Conservation (phyloP, 1,140 invertebrate genomes). For the Drosophila kohkoa region DNA sequence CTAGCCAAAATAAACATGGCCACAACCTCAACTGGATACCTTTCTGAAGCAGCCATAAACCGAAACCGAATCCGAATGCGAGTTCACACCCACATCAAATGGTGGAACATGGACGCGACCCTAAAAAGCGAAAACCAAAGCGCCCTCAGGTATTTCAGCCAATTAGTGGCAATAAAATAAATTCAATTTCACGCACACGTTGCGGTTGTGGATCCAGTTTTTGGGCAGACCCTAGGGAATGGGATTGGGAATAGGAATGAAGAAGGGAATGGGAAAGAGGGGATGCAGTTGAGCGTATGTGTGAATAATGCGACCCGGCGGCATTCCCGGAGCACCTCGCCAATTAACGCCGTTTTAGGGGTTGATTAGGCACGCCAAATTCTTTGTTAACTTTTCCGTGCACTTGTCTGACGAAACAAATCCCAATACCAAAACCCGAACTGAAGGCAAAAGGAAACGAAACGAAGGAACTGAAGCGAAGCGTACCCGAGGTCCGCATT, state of each 20-base stretch:
- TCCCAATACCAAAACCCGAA: slow-evolving; percentile 4
- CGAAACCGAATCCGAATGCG: no score
- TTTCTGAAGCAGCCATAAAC: background rate
- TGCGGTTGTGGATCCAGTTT: slow-evolving; percentile 43
- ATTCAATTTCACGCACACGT: slow-evolving; percentile 78
- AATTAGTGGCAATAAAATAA: slow-evolving; percentile 85
- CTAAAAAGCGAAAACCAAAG: slow-evolving; percentile 30
- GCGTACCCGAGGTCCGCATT: slow-evolving; percentile 55
- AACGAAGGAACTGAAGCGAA: background rate
- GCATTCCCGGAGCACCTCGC: slow-evolving; percentile 50
- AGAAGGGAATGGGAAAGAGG: background rate
- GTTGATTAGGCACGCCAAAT: slow-evolving; percentile 82
- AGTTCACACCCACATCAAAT: background rate
- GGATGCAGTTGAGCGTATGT: slow-evolving; percentile 74
- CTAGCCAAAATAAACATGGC: slow-evolving; percentile 32
- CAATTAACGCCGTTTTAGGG: slow-evolving; percentile 82
- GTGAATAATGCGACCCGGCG: slow-evolving; percentile 77
- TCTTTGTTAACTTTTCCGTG: slow-evolving; percentile 65
- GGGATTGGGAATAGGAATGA: background rate
- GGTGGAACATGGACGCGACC: background rate
- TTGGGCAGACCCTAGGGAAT: slow-evolving; percentile 34
- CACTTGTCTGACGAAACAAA: slow-evolving; percentile 55
- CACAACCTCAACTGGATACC: background rate
- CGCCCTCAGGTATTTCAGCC: slow-evolving; percentile 80
- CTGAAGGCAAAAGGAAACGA: background rate